Base-by-base conservation (phyloP, 64 coral and sea anemone species). In the Astreopora myriophthalma region DNA sequence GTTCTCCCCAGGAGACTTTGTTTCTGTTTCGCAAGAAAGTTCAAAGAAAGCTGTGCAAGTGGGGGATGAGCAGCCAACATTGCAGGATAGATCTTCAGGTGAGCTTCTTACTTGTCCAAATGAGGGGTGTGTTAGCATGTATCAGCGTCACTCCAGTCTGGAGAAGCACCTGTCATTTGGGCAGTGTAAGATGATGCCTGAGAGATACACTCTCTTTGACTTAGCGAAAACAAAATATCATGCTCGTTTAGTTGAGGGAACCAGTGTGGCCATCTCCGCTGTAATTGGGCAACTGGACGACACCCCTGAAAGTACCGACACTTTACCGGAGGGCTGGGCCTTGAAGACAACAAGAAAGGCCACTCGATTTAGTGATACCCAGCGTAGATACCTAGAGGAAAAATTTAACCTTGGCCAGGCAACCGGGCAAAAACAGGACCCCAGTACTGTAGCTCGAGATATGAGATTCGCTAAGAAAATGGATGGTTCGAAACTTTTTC, bases 401-500 rank as follows among this genome's bases (percentile, higher is more conserved):
- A 85, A 85, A 40, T 85, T 85, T 22, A 29, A 26, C 1, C 37
- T 85, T 70, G 82, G 82, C 34, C 82, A 85, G 30, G 8, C 35
- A 25, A 85, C 63, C 34, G 82, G 82, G 1, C 44, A 42, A 6
- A 85, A 85, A 42, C 63, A 44, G 14, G 23, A 85, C 13, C 44
- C 86, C 1, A 69, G 2, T 1, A 60, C 38, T 22, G 86, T 88
- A 34, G n/a, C 86, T 26, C 29, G 7, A n/a, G 67, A 87, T 0
- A 87, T 87, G 85, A 65, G 68, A 12, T 87, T 27, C 32, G 69
- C 85, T 27, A 71, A 40, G 37, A 34, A 70, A 4, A 51, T 29
- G 28, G 68, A 87, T 20, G 68, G 85, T 2, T 14, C 27, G 14
- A 31, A 68, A 7, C 34, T 35, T 20, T 87, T 87, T 24, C 17